A percentile compares a stretch with the other conserved stretches of the same genome.
These are phyloP conservation scores for Hozukius guyotensis DNA, from an alignment of 2,797 vertebrate species.

Conservation along the genomic window DNA sequence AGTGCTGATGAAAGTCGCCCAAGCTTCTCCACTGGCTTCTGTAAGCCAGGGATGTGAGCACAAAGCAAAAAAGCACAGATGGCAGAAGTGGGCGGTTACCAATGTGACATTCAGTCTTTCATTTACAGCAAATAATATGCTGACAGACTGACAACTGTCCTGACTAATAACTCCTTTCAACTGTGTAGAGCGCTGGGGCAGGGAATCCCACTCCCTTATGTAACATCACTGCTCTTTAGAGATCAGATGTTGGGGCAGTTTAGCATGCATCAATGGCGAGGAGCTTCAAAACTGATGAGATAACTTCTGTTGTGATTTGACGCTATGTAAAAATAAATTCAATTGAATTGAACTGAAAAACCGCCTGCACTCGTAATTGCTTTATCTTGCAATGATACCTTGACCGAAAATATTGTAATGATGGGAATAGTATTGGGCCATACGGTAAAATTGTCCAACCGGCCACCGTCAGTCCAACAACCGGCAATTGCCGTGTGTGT, in stretches of 20 bases:
- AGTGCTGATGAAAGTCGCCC: slow-evolving; percentile 12
- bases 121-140: neutral
- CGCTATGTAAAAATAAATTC: no score
- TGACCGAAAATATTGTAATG: neutral
- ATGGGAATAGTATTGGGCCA: no score
- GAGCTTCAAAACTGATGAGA: neutral
- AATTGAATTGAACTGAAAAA: neutral
- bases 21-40: neutral
- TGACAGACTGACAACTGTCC: slow-evolving; percentile 1
- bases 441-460: no score
- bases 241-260: slow-evolving; percentile 3
- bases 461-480: no score
- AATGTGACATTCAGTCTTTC: neutral
- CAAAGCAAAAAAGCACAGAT: neutral
- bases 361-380: neutral
- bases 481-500: no score
- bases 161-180: neutral
- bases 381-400: neutral
- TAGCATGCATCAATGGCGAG: neutral
- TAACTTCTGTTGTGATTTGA: no score
- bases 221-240: slow-evolving; percentile 26
- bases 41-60: neutral
- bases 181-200: neutral
- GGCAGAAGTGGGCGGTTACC: neutral
- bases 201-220: slow-evolving; percentile 55